phyloP scores from a whole-genome alignment of 2,888 invertebrate species.

The Lasius platythorax region DNA sequence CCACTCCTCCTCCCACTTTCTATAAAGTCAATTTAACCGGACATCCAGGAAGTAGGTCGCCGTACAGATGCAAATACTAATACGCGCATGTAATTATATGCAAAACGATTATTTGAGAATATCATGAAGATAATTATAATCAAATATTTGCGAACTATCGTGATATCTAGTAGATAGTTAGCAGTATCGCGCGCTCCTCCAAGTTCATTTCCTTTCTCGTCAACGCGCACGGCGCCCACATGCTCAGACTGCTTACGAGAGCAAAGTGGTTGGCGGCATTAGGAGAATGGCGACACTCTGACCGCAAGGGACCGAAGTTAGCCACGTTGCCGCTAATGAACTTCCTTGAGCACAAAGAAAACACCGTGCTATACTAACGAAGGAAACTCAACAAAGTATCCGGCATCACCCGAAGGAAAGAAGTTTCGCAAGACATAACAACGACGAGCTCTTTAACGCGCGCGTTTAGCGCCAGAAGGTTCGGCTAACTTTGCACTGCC shows the following conservation, averaged over 20 bases:
- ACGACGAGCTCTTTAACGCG: slow-evolving; percentile 47
- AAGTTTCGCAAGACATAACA: slow-evolving; percentile 35
- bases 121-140: not conserved
- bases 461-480: slow-evolving; percentile 41
- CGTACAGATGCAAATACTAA: not conserved
- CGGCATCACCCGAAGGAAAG: slow-evolving; percentile 44
- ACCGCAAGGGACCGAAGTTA: slow-evolving; percentile 57
- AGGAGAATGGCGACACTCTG: slow-evolving; percentile 49
- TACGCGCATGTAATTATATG: not conserved
- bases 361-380: slow-evolving; percentile 54
- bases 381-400: slow-evolving; percentile 48
- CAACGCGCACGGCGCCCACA: slow-evolving; percentile 23
- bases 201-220: slow-evolving; percentile 28
- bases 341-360: slow-evolving; percentile 58
- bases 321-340: slow-evolving; percentile 55
- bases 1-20: slow-evolving; percentile 17
- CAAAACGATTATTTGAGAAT: not conserved
- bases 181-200: slow-evolving; percentile 32
- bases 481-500: slow-evolving; percentile 29
- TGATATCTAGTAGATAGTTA: not conserved
- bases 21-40: slow-evolving; percentile 33
- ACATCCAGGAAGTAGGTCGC: slow-evolving; percentile 28
- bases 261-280: slow-evolving; percentile 51
- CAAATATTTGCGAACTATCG: not conserved
- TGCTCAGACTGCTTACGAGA: slow-evolving; percentile 23